Base-by-base conservation (phyloP, 2,113 vertebrate genomes). In the Boulengeromyrus knoepffleri region DNA sequence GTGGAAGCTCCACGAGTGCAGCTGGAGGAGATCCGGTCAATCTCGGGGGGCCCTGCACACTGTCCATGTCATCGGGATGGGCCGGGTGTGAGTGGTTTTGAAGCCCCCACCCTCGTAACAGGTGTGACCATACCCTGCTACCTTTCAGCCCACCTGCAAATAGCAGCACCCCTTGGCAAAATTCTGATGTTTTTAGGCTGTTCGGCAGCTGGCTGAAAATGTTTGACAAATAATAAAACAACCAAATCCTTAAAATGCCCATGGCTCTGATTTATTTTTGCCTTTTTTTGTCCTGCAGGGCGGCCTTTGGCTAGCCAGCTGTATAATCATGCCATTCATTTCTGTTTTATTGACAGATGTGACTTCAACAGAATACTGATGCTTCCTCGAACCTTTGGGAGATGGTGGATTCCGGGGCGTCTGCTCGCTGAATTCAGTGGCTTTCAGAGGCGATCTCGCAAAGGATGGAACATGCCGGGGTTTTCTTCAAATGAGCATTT, bases 291-390 rank as follows among this genome's bases (percentile, higher is more conserved):
- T 70, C 62, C 93, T 5, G 84, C 90, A 92, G 93, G 84, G 83
- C 94, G 94, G 94, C 94, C 95, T 93, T 90, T 70, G 1, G 93
- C 94, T 93, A 95, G 92, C 92, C 94, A 95, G 95, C 95, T 95
- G 95, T 95, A 95, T 94, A 96, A 96, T 94, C 94, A 95, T 92
- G 91, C 88, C 91, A 90, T 94, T 93, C 93, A 93, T 93, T 94
- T 95, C 91, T 92, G 92, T 93, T 94, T 95, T 96, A 96, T 95
- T 96, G 95, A 96, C 95, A 95, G 94, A 95, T 95, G 93, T 94
- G 94, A 94, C 93, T 93, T 93, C 92, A 89, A 92, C 92, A 62
- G 92, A 94, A 91, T 88, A 93, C 39, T 74, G 92, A 94, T 94
- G 93, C 89, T 92, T 93, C 94, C 94, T 91, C 50, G 52, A 94